Percentiles rank a stretch among this genome's conserved stretches.
Conservation (phyloP, 2,113 vertebrate species). For the Micronycteris hirsuta region DNA sequence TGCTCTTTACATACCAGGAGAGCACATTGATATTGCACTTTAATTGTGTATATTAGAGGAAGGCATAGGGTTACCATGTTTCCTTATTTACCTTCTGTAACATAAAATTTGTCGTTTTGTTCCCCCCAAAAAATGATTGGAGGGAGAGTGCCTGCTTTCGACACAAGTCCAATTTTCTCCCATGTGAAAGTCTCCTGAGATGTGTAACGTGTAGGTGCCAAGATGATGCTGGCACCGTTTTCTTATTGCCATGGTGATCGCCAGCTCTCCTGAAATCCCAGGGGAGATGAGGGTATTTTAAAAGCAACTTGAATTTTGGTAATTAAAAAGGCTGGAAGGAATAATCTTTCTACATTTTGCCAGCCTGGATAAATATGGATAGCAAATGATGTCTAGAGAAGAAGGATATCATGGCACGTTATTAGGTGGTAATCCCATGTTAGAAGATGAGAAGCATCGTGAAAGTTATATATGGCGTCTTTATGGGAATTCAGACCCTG, state of each 20-base stretch:
- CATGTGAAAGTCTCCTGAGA: constrained; percentile 76
- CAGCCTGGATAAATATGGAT: constrained; percentile 75
- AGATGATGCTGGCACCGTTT: constrained; percentile 80
- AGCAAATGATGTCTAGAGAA: constrained; percentile 68
- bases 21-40: constrained; percentile 67
- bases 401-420: constrained; percentile 60
- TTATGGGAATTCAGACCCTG: constrained; percentile 14
- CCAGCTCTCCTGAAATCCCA: constrained; percentile 81
- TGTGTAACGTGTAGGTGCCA: constrained; percentile 75
- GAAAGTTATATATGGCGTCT: background rate
- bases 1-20: constrained; percentile 57
- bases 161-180: constrained; percentile 76
- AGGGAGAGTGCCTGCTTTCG: constrained; percentile 66
- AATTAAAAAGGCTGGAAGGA: constrained; percentile 83
- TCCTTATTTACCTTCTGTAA: constrained; percentile 71
- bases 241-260: constrained; percentile 86
- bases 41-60: constrained; percentile 68
- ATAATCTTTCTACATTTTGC: constrained; percentile 76
- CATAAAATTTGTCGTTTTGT: constrained; percentile 68
- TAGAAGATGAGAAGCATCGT: background rate
- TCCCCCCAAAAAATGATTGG: constrained; percentile 75
- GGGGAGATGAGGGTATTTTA: constrained; percentile 80
- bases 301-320: constrained; percentile 83
- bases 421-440: constrained; percentile 30
- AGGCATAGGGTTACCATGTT: constrained; percentile 53